Base-by-base conservation (phyloP, 2,113 vertebrate species). In the Pluvialis apricaria region DNA sequence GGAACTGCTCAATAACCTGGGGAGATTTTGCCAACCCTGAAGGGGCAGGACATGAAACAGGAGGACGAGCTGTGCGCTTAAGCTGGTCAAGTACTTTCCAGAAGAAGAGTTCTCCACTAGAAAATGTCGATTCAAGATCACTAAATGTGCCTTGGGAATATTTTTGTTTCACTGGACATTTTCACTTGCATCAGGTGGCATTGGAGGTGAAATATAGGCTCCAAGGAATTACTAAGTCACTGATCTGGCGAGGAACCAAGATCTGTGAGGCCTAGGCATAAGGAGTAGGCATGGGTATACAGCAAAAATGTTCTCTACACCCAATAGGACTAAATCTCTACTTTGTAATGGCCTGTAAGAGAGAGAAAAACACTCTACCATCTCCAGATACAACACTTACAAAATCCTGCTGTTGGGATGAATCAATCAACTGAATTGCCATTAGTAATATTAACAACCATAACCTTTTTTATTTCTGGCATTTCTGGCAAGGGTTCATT, bases 401-500 rank as follows among this genome's bases (percentile, higher is more conserved):
- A 76, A 29, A 86, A 52, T 77, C 28, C 9, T 69, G 4, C 19
- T 77, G 28, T 62, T 79, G 5, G 9, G 5, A 15, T 55, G 55
- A 93, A 49, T 64, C 29, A 55, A 29, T 42, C 29, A 77, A 62
- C 66, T 70, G 6, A 75, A 81, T 71, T 66, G 15, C 12, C 5
- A 36, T 73, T 60, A 77, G 3, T 25, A 81, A 66, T 58, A 81
- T 62, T 70, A 86, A 4, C 5, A 77, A 10, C 45, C 19, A 44
- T 38, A 64, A 51, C 7, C 9, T 65, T 69, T 87, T 58, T 51
- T 15, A 58, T 82, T 91, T 82, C 24, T 94, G 58, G 29, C 52
- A 81, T 87, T 96, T 92, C 57, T 97, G 65, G 58, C 57, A 90
- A 75, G 60, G 44, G 10, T 77, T 96, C 71, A 89, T 94, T 84